These are phyloP conservation scores for Scytalopus superciliaris DNA, from an alignment of 2,113 vertebrate species.

Conservation along the genomic window DNA sequence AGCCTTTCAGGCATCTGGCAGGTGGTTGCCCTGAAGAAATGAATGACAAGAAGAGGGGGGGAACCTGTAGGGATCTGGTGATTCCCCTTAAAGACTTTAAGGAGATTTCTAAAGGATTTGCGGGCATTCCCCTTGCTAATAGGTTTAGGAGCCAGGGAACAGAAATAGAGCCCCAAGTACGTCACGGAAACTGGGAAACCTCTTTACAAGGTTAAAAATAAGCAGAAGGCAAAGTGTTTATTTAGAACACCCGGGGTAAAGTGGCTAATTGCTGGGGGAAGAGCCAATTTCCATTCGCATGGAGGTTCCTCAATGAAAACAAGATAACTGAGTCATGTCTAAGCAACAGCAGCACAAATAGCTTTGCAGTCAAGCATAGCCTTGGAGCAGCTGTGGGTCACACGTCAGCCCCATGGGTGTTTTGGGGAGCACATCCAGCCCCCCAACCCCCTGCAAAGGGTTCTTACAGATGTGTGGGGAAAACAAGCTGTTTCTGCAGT, in stretches of 20 bases:
- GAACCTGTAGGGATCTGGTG: neutral
- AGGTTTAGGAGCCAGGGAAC: neutral
- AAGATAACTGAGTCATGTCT: conserved; percentile 37
- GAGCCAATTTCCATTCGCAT: conserved; percentile 10
- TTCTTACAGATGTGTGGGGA: rapidly evolving
- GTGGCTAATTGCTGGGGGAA: conserved; percentile 30
- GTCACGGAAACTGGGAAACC: conserved; percentile 46
- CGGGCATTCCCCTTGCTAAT: neutral
- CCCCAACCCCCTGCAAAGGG: neutral
- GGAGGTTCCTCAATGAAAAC: neutral
- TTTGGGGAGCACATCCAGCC: neutral
- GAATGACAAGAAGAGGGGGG: neutral
- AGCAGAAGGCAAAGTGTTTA: neutral
- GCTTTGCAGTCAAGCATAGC: neutral
- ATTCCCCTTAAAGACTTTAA: neutral
- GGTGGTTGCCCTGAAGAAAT: neutral
- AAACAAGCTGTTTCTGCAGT: rapidly evolving
- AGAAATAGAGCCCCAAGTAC: conserved; percentile 18
- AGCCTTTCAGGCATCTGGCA: neutral
- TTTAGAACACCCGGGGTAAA: neutral
- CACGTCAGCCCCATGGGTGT: neutral
- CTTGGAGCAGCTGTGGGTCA: neutral
- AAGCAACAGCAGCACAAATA: neutral
- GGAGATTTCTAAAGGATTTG: neutral
- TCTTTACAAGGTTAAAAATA: conserved; percentile 53